phyloP scores from a whole-genome alignment of 2,113 vertebrate genomes.

The Sakesphorus luctuosus region DNA sequence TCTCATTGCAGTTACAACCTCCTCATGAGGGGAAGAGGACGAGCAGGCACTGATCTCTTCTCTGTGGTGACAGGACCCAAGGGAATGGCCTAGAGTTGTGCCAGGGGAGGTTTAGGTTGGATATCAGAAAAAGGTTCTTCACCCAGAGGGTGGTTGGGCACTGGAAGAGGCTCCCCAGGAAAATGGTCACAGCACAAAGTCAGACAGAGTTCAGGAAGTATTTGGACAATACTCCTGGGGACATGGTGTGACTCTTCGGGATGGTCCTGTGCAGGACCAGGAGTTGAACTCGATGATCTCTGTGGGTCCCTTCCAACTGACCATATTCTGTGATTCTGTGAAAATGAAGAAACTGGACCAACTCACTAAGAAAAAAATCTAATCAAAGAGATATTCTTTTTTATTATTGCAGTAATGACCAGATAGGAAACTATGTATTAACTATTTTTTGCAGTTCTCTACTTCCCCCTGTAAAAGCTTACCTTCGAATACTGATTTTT shows the following conservation, averaged over 20 bases:
- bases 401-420: not conserved
- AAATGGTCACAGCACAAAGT: not conserved
- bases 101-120: not conserved
- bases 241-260: not conserved
- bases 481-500: not conserved
- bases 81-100: not conserved
- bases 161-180: not conserved
- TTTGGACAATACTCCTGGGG: not conserved
- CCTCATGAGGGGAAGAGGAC: not conserved
- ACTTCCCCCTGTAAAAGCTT: not conserved
- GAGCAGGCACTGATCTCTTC: not conserved
- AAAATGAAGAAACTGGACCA: not conserved
- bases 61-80: not conserved
- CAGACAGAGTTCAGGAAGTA: not conserved
- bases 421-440: not conserved
- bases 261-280: not conserved
- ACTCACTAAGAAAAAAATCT: not conserved
- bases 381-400: not conserved
- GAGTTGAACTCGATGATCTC: not conserved
- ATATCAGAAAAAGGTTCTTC: not conserved
- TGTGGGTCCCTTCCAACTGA: not conserved
- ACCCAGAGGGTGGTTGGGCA: not conserved
- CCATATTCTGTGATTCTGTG: not conserved
- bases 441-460: not conserved
- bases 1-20: not conserved